Base-by-base conservation (phyloP, 37 sponge, comb jelly and placozoan species). In the Cladorhizidae sp. region DNA sequence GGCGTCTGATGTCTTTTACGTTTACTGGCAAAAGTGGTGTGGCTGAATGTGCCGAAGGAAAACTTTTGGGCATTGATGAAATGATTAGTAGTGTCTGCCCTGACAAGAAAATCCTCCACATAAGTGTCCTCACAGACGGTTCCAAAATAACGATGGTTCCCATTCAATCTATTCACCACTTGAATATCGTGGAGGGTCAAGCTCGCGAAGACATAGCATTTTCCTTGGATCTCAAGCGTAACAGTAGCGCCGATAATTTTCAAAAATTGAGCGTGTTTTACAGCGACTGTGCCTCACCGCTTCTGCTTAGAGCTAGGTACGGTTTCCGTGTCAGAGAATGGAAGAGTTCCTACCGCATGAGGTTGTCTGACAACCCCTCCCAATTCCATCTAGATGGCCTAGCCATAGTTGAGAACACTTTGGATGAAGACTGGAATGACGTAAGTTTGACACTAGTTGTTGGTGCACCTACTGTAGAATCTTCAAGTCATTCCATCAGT, bases 371-470 rank as follows among this genome's bases (percentile, higher is more conserved):
- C n/a, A n/a, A n/a, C 62, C 80, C 81, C 31, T 50, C 81, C 0
- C 51, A 41, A 3, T 91, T 95, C 29, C 64, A 75, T 0, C 75
- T 95, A 28, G 88, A 92, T 43, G 96, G 96, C 23, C 65, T 92
- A 18, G 96, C 96, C 18, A 76, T 95, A 22, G 85, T 95, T 28
- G 88, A 90, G 49, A 95, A 95, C 71, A 89, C 84, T 6, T 80
- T 91, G 22, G 86, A 89, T 40, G 96, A 95, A 83, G 96, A 95
- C 55, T 95, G 96, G 96, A 89, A 87, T 50, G n/a, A n/a, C n/a
- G n/a, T n/a, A n/a, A n/a, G n/a, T n/a, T n/a, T n/a, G n/a, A n/a
- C n/a, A n/a, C n/a, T 95, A 38, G 93, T 95, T 26, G 96, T 95
- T 0, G 96, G 96, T 15, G 90, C 93, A 64, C 96, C 96, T 15